Percentiles rank a stretch among this genome's conserved stretches.
Conservation (phyloP, 2,113 vertebrate genomes). For the Andinoacara biseriatus region DNA sequence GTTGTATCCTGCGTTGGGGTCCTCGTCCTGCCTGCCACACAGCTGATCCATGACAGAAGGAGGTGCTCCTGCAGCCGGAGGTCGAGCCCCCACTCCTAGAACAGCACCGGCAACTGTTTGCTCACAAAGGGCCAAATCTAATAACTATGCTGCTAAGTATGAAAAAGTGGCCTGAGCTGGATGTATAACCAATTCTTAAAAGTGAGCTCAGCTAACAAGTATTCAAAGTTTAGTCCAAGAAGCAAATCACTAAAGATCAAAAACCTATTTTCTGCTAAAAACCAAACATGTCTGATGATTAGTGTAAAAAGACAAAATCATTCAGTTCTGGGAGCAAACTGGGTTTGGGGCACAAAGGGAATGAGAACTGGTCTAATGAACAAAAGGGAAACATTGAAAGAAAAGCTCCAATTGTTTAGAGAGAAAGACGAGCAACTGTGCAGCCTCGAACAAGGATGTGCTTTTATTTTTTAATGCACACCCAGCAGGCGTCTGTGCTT, state of each 20-base stretch:
- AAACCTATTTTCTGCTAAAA: not conserved
- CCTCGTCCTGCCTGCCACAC: no score
- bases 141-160: not conserved
- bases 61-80: not conserved
- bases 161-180: not conserved
- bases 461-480: constrained; percentile 1
- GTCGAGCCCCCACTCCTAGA: not conserved
- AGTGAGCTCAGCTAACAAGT: not conserved
- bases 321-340: not conserved
- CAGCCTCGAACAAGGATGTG: not conserved
- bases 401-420: not conserved
- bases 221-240: not conserved
- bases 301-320: not conserved
- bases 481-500: not conserved
- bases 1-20: no score
- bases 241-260: not conserved
- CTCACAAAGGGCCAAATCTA: not conserved
- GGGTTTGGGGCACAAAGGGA: not conserved
- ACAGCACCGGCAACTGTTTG: not conserved
- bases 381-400: not conserved
- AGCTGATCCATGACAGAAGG: no score
- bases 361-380: not conserved
- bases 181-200: not conserved
- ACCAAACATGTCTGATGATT: not conserved
- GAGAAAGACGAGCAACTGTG: not conserved